Base-by-base conservation (phyloP, 2,888 invertebrate species). In the Drosophila picticornis region DNA sequence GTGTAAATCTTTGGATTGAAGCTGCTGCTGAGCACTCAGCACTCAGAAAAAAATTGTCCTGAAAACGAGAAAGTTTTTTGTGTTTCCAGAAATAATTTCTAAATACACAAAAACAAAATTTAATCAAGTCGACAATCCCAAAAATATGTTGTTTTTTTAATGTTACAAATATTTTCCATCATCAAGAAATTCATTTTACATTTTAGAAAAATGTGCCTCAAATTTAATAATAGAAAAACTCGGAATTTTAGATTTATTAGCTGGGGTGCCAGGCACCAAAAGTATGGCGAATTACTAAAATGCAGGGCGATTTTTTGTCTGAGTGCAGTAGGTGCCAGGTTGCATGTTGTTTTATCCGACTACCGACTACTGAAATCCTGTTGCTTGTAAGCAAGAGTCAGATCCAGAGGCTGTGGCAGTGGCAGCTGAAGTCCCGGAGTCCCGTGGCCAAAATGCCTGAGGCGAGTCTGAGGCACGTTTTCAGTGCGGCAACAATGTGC, bases 261-360 rank as follows among this genome's bases (percentile, higher is more conserved):
- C 22, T 25, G 16, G 16, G 22, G 2, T 16, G 6, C 36, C 9
- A 34, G 34, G 4, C 32, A 4, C 4, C 43, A 1, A 13, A 7
- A 22, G 7, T 13, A 7, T 2, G 16, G 16, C 16, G 46, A 4
- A 22, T 22, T 46, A 13, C 13, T 46, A 13, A 46, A 22, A 25
- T 25, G 25, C 46, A 25, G 9, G 16, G 7, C 25, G 46, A 46
- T 46, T 16, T 25, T 46, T 46, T 46, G 50, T 10, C 27, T 29
- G 50, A 27, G 63, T 62, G 46, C n/a, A 43, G 70, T 81, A 90
- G 90, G 85, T 85, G 90, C 85, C 85, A 90, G 88, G 69, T 80
- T 71, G 85, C 85, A 88, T 90, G 85, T 88, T 82, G 75, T 79
- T 74, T 69, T 51, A 51, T 69, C 53, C 65, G 31, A 57, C 40